Percentiles rank a stretch among this genome's conserved stretches.
These are phyloP conservation scores for Leucophora obtusa DNA, from an alignment of 2,888 invertebrate species.

Conservation along the genomic window DNA sequence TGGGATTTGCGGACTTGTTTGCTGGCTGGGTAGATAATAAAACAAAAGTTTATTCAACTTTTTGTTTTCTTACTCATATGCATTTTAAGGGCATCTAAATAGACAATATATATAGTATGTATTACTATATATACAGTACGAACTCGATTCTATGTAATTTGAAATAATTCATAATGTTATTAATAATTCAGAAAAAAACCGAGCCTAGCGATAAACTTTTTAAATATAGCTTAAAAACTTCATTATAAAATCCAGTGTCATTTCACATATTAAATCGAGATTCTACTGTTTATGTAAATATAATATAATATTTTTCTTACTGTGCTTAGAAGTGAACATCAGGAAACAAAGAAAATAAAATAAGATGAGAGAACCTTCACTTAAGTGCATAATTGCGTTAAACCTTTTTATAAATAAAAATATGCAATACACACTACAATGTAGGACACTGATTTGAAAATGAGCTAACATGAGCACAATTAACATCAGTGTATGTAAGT, in stretches of 20 bases:
- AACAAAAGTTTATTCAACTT: conserved; percentile 67
- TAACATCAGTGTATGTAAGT: conserved; percentile 5
- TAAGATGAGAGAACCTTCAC: conserved; percentile 66
- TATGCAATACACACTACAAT: conserved; percentile 26
- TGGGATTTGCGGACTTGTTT: no score
- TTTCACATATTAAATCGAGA: neutral
- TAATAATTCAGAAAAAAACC: no score
- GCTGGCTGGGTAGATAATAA: neutral
- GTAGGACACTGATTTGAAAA: conserved; percentile 34
- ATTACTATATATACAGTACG: conserved; percentile 2
- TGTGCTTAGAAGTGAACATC: conserved; percentile 35
- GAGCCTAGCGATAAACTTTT: no score
- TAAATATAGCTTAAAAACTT: no score
- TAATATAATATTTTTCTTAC: conserved; percentile 7
- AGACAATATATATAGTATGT: conserved; percentile 3
- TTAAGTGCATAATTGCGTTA: conserved; percentile 68
- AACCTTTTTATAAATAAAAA: conserved; percentile 36
- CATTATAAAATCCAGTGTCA: no score
- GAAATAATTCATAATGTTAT: no score
- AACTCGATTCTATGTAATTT: no score
- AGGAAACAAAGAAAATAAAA: conserved; percentile 37
- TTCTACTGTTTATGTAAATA: conserved; percentile 17
- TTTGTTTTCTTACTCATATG: conserved; percentile 27
- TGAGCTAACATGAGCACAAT: conserved; percentile 7
- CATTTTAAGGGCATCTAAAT: neutral